phyloP scores from a whole-genome alignment of 53 echinoderm and acorn worm genomes.

The Arbacia lixula region DNA sequence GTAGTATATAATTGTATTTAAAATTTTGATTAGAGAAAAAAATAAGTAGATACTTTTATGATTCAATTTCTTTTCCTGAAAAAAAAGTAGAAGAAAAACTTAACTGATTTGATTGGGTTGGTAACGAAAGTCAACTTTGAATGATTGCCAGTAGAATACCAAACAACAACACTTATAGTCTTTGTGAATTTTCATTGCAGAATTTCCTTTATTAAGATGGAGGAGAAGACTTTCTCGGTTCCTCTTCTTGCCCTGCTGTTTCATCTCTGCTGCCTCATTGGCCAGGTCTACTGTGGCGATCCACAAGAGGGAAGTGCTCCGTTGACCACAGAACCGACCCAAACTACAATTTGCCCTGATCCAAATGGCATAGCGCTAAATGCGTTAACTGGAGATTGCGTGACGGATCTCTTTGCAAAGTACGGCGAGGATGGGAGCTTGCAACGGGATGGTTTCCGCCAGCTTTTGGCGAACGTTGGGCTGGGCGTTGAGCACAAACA shows the following conservation, averaged over 20 bases:
- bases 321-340: neutral
- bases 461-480: slow-evolving; percentile 72
- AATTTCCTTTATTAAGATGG: neutral
- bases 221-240: neutral
- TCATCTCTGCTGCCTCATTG: neutral
- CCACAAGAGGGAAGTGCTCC: neutral
- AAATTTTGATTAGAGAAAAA: no score
- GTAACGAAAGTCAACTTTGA: no score
- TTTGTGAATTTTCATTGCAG: no score
- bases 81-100: no score
- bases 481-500: slow-evolving; percentile 54
- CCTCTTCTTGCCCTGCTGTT: neutral
- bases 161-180: no score
- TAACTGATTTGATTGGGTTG: no score
- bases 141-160: no score
- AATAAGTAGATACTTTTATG: no score
- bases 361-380: neutral
- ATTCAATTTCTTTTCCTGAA: no score
- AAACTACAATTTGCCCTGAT: neutral
- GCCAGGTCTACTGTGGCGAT: neutral
- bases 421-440: slow-evolving; percentile 62
- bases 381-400: slow-evolving; percentile 58
- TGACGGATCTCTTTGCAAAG: slow-evolving; percentile 69
- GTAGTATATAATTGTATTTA: no score
- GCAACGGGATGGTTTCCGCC: slow-evolving; percentile 53